Conservation (phyloP, 2,888 invertebrate genomes). For the Lithodes maja region DNA sequence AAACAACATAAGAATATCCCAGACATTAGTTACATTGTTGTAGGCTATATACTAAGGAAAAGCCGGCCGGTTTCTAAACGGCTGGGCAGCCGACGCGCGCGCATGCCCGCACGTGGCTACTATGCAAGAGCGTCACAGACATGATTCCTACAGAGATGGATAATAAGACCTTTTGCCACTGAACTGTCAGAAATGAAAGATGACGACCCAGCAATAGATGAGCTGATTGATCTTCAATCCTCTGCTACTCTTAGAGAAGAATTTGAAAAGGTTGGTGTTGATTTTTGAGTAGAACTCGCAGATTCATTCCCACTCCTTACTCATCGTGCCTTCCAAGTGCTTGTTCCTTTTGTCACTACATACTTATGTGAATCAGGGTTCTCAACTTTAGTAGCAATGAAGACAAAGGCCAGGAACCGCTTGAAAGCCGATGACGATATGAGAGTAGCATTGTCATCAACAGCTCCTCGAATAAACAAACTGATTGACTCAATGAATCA, state of each 20-base stretch:
- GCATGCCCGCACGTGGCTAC: too few species aligned
- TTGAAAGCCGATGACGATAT: conserved; percentile 22
- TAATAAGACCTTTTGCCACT: conserved; percentile 6
- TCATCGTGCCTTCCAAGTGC: conserved; percentile 26
- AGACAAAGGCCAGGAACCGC: conserved; percentile 25
- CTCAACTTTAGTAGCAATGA: conserved; percentile 5
- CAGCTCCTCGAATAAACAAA: conserved; percentile 1
- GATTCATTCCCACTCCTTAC: conserved; percentile 4
- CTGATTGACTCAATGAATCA: neutral
- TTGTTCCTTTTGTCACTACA: conserved; percentile 4
- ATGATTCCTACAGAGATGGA: conserved; percentile 12
- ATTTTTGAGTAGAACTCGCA: conserved; percentile 8
- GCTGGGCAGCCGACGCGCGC: too few species aligned
- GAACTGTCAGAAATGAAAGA: conserved; percentile 19
- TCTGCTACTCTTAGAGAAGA: conserved; percentile 24
- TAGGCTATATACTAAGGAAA: too few species aligned
- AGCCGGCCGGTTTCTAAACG: too few species aligned
- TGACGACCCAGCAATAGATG: conserved; percentile 20
- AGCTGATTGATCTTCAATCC: conserved; percentile 10
- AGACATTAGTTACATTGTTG: too few species aligned
- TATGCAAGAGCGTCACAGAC: too few species aligned
- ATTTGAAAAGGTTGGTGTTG: neutral
- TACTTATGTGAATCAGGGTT: neutral
- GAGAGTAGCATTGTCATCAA: conserved; percentile 19
- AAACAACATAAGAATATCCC: too few species aligned